Evolutionary conservation across 2,113 vertebrate species (phyloP), one percentile per base, ranked within the genome.

Genomic region (Mungos mungo): DNA sequence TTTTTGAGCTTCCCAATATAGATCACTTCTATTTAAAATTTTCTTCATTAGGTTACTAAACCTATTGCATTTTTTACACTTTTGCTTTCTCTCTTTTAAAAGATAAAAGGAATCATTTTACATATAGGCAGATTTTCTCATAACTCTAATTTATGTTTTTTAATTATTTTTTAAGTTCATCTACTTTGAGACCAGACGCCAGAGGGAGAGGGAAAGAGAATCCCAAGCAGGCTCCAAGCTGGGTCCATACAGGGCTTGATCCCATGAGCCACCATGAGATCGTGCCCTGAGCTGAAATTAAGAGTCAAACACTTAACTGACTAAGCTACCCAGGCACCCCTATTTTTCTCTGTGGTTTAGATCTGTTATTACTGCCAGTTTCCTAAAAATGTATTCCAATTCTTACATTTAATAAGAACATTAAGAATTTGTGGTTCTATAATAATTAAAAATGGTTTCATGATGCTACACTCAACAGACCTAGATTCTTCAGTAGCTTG

Each of bases 331-430:
- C 57, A 60, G 57, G 21, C 21, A 9, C 7, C 21, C 21, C 57
- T 90, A 65, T 96, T 97, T 95, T 95, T 11, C 8, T 82, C 93
- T 96, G 71, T 88, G 50, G 21, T 88, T 97, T 97, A 90, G n/a
- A 57, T 38, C 57, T 65, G 1, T 96, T 38, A 38, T 74, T 96
- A 87, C 29, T 95, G 23, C 13, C 68, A 98, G 33, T 6, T 95
- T 25, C n/a, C 81, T 86, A 63, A 45, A 95, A 84, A 95, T 93
- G 31, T 90, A 57, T 96, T 97, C 54, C n/a, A 94, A 77, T 45
- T 77, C 21, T 94, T 92, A 52, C 21, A 93, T 96, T 87, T 97
- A 97, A 88, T 77, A 57, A 74, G 1, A 5, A 66, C 35, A 92
- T 88, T 87, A 94, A 97, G 68, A 1, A 31, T 91, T 96, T 97